Percentiles rank a stretch among this genome's conserved stretches.
Conservation (phyloP, 2,888 invertebrate genomes). For the Tillus elongatus region DNA sequence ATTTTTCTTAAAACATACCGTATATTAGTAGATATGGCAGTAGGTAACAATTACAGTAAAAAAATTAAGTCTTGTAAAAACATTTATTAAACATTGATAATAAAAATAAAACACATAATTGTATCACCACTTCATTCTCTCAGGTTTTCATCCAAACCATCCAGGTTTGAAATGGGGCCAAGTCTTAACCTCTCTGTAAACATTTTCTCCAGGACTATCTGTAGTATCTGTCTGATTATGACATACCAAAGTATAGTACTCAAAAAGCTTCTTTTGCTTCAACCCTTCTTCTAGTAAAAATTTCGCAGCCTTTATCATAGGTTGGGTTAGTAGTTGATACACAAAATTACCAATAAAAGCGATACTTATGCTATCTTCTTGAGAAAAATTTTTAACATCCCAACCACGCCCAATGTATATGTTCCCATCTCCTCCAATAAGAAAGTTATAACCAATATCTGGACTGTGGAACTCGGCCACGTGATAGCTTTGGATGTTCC, state of each 20-base stretch:
- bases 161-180: slow-evolving; percentile 42
- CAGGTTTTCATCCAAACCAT: slow-evolving; percentile 8
- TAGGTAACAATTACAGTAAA: too few relatives aligned
- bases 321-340: slow-evolving; percentile 36
- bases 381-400: slow-evolving; percentile 46
- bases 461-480: slow-evolving; percentile 38
- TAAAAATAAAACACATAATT: too few relatives aligned
- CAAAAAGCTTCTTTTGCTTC: slow-evolving; percentile 37
- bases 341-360: slow-evolving; percentile 46
- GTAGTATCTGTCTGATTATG: slow-evolving; percentile 46
- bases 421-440: slow-evolving; percentile 49
- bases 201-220: slow-evolving; percentile 45
- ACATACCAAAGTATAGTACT: slow-evolving; percentile 44
- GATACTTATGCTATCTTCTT: slow-evolving; percentile 41
- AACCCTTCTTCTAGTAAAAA: slow-evolving; percentile 42
- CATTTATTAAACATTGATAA: too few relatives aligned
- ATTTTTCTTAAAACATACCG: too few relatives aligned
- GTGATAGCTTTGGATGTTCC: slow-evolving; percentile 42
- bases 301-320: slow-evolving; percentile 42
- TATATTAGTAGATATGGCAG: too few relatives aligned
- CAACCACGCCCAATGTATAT: slow-evolving; percentile 48
- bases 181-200: slow-evolving; percentile 42
- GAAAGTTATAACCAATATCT: slow-evolving; percentile 44
- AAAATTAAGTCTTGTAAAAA: too few relatives aligned
- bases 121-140: too few relatives aligned